phyloP scores from a whole-genome alignment of 2,888 invertebrate genomes.

The Erannis defoliaria region DNA sequence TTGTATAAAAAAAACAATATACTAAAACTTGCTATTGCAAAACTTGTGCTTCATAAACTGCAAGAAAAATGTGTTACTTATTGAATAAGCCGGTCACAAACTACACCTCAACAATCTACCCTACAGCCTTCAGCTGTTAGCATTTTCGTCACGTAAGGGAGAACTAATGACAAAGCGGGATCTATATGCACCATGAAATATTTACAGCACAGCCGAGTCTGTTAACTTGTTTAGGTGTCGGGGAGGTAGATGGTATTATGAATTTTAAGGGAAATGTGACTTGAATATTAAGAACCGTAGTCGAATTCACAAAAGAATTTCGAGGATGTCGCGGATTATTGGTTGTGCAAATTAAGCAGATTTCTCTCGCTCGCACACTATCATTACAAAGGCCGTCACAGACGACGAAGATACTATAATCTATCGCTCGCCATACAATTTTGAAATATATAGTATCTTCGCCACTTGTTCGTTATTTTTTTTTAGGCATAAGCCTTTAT shows the following conservation, averaged over 20 bases:
- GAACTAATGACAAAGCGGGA: constrained; percentile 32
- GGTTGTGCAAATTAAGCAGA: not conserved
- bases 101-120: not conserved
- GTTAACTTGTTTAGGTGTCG: constrained; percentile 35
- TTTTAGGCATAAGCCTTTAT: too few species aligned
- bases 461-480: too few species aligned
- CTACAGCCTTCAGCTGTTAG: not conserved
- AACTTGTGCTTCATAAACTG: not conserved
- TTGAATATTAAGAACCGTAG: constrained; percentile 14
- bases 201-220: constrained; percentile 22
- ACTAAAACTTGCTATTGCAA: not conserved
- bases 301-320: not conserved
- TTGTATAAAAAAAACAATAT: too few species aligned
- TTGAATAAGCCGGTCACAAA: not conserved
- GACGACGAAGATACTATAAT: too few species aligned
- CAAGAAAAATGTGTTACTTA: not conserved
- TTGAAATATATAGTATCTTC: too few species aligned
- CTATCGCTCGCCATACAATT: too few species aligned
- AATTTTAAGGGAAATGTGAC: constrained; percentile 27
- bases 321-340: not conserved
- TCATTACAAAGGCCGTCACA: too few species aligned
- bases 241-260: constrained; percentile 29
- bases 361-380: too few species aligned
- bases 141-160: constrained; percentile 28
- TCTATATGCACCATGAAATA: constrained; percentile 31